These are phyloP conservation scores for Vidua chalybeata DNA, from an alignment of 2,113 vertebrate species.

Conservation along the genomic window DNA sequence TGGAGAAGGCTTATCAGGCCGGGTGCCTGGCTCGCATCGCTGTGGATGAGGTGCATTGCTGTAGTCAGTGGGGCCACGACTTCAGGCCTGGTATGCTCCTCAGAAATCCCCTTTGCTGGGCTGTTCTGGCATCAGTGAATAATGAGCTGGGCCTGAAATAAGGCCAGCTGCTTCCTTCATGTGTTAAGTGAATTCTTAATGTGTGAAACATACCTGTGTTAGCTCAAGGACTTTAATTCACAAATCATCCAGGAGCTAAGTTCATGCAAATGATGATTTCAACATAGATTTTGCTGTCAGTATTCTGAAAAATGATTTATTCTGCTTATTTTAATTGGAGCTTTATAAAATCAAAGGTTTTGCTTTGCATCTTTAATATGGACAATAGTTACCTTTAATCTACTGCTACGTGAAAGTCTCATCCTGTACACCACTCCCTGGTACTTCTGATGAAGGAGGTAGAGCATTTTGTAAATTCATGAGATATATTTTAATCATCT, in stretches of 20 bases:
- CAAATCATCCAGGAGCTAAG: not conserved
- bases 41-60: slow-evolving; percentile 97
- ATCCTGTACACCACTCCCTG: not conserved
- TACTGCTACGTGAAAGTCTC: not conserved
- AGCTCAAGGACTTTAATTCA: not conserved
- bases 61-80: slow-evolving; percentile 98
- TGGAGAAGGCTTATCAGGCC: slow-evolving; percentile 91
- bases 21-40: slow-evolving; percentile 83
- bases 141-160: not conserved
- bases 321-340: not conserved
- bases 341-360: not conserved
- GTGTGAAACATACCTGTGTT: not conserved
- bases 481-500: not conserved
- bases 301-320: not conserved
- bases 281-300: not conserved
- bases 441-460: not conserved
- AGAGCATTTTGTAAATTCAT: not conserved
- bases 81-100: slow-evolving; percentile 88
- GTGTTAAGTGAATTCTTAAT: not conserved
- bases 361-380: not conserved
- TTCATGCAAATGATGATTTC: not conserved
- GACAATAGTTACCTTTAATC: not conserved
- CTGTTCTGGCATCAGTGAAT: not conserved
- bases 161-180: not conserved
- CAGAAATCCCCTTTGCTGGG: not conserved